Conservation (phyloP, 2,113 vertebrate genomes). For the Chloropsis cyanopogon region DNA sequence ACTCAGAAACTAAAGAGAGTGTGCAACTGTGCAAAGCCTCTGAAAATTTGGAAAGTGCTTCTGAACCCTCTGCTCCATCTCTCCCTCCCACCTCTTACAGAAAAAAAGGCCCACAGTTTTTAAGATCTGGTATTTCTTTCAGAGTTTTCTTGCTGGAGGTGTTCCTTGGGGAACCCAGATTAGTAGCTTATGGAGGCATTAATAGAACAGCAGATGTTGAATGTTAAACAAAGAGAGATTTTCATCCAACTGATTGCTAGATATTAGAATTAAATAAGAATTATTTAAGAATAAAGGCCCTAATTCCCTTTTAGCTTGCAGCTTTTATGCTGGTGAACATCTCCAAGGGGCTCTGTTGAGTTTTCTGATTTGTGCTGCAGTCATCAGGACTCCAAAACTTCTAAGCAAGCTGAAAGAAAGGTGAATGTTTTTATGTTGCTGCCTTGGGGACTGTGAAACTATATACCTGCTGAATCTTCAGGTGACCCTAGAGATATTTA, state of each 20-base stretch:
- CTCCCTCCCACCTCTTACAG: neutral
- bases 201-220: conserved; percentile 43
- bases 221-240: conserved; percentile 45
- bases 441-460: neutral
- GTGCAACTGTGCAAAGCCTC: neutral
- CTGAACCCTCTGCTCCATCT: neutral
- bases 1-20: neutral
- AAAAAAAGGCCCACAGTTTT: neutral
- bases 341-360: neutral
- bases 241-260: conserved; percentile 47
- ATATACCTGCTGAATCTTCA: neutral
- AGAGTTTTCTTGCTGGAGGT: conserved; percentile 28
- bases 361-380: neutral
- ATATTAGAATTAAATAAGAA: conserved; percentile 43
- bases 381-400: neutral
- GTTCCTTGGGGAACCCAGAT: neutral
- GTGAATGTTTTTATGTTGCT: neutral
- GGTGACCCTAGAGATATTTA: neutral
- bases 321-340: neutral
- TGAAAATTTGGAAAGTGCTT: neutral
- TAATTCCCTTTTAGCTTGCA: neutral
- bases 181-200: neutral
- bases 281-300: conserved; percentile 34
- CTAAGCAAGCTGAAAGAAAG: neutral
- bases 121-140: conserved; percentile 2